Evolutionary conservation across 1,140 invertebrate genomes (phyloP), one percentile per base, ranked within the genome.

Genomic region (Ceratitis capitata): DNA sequence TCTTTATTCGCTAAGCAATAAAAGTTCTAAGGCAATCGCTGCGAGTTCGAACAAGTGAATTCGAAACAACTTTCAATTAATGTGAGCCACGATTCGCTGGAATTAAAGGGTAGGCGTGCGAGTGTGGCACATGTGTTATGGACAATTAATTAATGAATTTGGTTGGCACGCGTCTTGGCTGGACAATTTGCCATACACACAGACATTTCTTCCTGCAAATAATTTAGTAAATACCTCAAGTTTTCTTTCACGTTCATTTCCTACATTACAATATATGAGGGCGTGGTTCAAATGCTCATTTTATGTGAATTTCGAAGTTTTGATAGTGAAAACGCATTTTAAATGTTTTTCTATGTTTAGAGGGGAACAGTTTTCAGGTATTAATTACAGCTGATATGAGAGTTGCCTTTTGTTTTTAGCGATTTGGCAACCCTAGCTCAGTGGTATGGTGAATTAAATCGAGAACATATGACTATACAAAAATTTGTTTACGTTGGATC

Each of bases 261-360:
- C n/a, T n/a, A n/a, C 14, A 39, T 16, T 64, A 39, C 29, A 39
- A 29, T 35, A 19, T 35, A 29, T 1, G 19, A 64, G 61, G 61
- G 61, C 26, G 61, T 32, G 32, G 2, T 32, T 35, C 0, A 26
- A 23, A 7, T 0, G 3, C 14, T 29, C 58, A 64, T 32, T 61
- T 29, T 7, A 61, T 61, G 29, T 61, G 26, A 26, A 32, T 32
- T 58, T n/a, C n/a, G 56, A 58, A 58, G 7, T 58, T 58, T n/a
- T 58, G 56, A 23, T 58, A 58, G 56, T 58, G 56, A 58, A 58
- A 58, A n/a, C n/a, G n/a, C n/a, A n/a, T n/a, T n/a, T n/a, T n/a
- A n/a, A n/a, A n/a, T n/a, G n/a, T n/a, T n/a, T n/a, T n/a, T n/a
- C n/a, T n/a, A n/a, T n/a, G n/a, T n/a, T n/a, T n/a, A n/a, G n/a